Base-by-base conservation (phyloP, 2,888 invertebrate species). In the Eurytoma adleriae region DNA sequence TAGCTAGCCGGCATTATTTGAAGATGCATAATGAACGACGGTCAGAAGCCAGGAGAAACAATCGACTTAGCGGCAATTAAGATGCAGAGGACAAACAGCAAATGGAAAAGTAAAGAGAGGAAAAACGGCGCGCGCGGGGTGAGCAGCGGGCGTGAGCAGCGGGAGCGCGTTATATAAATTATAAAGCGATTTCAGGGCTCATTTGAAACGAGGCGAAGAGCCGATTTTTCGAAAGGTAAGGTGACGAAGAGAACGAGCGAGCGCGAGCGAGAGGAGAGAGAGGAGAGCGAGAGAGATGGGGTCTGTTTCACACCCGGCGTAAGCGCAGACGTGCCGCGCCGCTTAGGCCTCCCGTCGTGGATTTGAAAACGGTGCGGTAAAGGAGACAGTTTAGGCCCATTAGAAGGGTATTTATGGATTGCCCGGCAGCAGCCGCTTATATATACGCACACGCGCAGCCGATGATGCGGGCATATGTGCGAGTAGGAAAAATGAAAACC, bases 321-420 rank as follows among this genome's bases (percentile, higher is more conserved):
- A 48, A 40, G 69, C 66, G 56, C 64, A 59, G 73, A 64, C 71
- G 66, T 52, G 61, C 64, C 84, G 82, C 57, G 73, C 71, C 48
- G 78, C 71, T 24, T 79, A 72, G 82, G 79, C 85, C 83, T 83
- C 81, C 80, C 78, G 79, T 83, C 79, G 83, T 84, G 85, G 84
- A 81, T 80, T 83, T 82, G 79, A 84, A 84, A 84, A 83, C 80
- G 83, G 81, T 80, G 85, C 61, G 82, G 85, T 86, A 86, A 86
- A 85, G 84, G 86, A 88, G 87, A 88, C 86, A 89, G 86, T 87
- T 88, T 86, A 86, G 86, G 82, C 85, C 88, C 85, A 87, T 88
- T 88, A 88, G 82, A 79, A 79, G 86, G 86, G 86, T 89, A 89
- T 89, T 89, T 88, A 88, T 88, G 87, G 87, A 88, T 89, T 87